phyloP scores from a whole-genome alignment of 2,888 invertebrate genomes.

The Polyploca ridens region DNA sequence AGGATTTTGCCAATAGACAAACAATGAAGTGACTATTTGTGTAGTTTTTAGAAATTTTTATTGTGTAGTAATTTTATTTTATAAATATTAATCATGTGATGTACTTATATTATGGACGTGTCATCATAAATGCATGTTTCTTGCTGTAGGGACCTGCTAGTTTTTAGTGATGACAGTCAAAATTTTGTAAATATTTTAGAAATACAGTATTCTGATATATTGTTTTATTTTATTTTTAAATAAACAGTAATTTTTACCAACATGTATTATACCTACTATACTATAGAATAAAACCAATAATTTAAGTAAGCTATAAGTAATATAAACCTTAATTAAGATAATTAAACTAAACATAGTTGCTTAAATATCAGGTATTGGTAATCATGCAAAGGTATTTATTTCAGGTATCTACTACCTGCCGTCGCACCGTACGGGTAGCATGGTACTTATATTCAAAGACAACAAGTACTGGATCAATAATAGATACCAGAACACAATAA shows the following conservation, averaged over 20 bases:
- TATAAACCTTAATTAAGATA: no score
- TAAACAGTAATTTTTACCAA: slow-evolving; percentile 10
- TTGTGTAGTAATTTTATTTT: slow-evolving; percentile 40
- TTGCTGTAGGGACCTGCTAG: slow-evolving; percentile 76
- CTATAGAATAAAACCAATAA: slow-evolving; percentile 16
- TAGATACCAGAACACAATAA: slow-evolving; percentile 78
- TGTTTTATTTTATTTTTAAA: slow-evolving; percentile 34
- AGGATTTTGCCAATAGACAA: slow-evolving; percentile 56
- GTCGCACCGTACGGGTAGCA: slow-evolving; percentile 78
- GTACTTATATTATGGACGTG: slow-evolving; percentile 60
- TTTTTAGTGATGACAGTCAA: slow-evolving; percentile 40
- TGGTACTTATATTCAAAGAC: slow-evolving; percentile 79
- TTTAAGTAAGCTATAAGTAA: slow-evolving; percentile 20
- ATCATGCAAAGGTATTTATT: slow-evolving; percentile 44
- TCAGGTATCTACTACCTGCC: slow-evolving; percentile 79
- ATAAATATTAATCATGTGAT: slow-evolving; percentile 55
- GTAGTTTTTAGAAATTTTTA: slow-evolving; percentile 36
- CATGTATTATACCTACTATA: background rate
- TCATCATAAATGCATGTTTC: slow-evolving; percentile 66
- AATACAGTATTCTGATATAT: slow-evolving; percentile 74
- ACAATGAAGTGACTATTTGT: slow-evolving; percentile 45
- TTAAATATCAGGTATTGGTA: slow-evolving; percentile 28
- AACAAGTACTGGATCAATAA: slow-evolving; percentile 82
- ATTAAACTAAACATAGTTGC: background rate
- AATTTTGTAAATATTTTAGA: slow-evolving; percentile 70